Evolutionary conservation across 2,113 vertebrate species (phyloP).

Genomic region (Taurulus bubalis): DNA sequence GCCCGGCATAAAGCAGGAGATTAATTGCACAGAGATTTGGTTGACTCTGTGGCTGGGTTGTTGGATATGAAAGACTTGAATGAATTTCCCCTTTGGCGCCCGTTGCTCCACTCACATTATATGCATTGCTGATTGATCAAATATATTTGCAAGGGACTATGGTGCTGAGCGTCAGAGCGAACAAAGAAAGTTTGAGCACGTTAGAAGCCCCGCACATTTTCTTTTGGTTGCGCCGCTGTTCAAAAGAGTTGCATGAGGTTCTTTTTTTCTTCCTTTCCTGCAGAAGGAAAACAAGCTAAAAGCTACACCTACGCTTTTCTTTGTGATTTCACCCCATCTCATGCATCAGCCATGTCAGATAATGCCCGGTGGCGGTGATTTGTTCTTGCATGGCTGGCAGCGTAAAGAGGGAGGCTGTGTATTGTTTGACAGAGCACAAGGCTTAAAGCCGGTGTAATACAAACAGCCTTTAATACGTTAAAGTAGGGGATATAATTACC

Average conservation of each 20-base stretch:
- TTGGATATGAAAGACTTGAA: slow-evolving; percentile 51
- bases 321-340: slow-evolving; percentile 62
- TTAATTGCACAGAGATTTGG: slow-evolving; percentile 54
- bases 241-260: slow-evolving; percentile 44
- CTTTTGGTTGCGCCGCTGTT: slow-evolving; percentile 40
- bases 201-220: slow-evolving; percentile 26
- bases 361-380: slow-evolving; percentile 67
- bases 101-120: slow-evolving; percentile 41
- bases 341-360: slow-evolving; percentile 61
- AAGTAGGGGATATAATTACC: slow-evolving; percentile 61
- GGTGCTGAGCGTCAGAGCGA: slow-evolving; percentile 10
- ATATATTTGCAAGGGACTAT: slow-evolving; percentile 40
- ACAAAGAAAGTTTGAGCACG: slow-evolving; percentile 51
- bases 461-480: slow-evolving; percentile 44
- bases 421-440: slow-evolving; percentile 53
- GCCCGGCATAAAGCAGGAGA: slow-evolving; percentile 42
- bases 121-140: slow-evolving; percentile 59
- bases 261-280: slow-evolving; percentile 9
- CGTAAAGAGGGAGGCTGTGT: slow-evolving; percentile 39
- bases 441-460: slow-evolving; percentile 42
- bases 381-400: slow-evolving; percentile 68
- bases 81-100: slow-evolving; percentile 41
- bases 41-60: slow-evolving; percentile 37
- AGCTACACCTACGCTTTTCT: slow-evolving; percentile 70
- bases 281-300: slow-evolving; percentile 52